These are phyloP conservation scores for Tachystola acroxantha DNA, from an alignment of 2,888 invertebrate genomes.

Conservation along the genomic window DNA sequence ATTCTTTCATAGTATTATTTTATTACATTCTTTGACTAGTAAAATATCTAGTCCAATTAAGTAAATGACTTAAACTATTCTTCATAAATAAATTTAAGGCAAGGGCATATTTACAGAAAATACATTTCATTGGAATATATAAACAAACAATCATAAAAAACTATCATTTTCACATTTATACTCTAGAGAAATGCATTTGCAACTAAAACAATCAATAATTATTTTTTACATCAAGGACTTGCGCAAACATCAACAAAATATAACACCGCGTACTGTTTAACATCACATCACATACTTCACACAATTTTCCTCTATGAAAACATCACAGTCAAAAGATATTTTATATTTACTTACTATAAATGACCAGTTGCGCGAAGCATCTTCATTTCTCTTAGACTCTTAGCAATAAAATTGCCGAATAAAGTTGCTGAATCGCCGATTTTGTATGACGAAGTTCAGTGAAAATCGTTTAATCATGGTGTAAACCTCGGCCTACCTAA, in stretches of 20 bases:
- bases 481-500: no score
- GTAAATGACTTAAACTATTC: conserved; percentile 45
- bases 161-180: conserved; percentile 28
- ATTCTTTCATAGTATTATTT: no score
- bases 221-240: conserved; percentile 34
- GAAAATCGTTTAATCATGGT: no score
- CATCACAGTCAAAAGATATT: conserved; percentile 71
- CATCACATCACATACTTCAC: conserved; percentile 59
- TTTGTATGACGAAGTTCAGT: no score
- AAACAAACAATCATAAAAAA: conserved; percentile 44
- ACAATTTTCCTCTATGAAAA: conserved; percentile 71
- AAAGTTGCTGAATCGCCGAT: no score
- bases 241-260: conserved; percentile 60
- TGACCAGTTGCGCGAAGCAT: neutral
- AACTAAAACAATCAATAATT: conserved; percentile 37
- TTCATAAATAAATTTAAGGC: conserved; percentile 59
- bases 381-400: no score
- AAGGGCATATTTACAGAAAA: conserved; percentile 68
- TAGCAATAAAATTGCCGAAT: no score
- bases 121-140: conserved; percentile 47
- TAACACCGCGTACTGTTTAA: conserved; percentile 42
- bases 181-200: conserved; percentile 59
- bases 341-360: conserved; percentile 37
- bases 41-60: conserved; percentile 65
- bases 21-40: conserved; percentile 63